A percentile compares a stretch with the other conserved stretches of the same genome.
Conservation (phyloP, 2,113 vertebrate genomes). For the Notarius quadriscutis region DNA sequence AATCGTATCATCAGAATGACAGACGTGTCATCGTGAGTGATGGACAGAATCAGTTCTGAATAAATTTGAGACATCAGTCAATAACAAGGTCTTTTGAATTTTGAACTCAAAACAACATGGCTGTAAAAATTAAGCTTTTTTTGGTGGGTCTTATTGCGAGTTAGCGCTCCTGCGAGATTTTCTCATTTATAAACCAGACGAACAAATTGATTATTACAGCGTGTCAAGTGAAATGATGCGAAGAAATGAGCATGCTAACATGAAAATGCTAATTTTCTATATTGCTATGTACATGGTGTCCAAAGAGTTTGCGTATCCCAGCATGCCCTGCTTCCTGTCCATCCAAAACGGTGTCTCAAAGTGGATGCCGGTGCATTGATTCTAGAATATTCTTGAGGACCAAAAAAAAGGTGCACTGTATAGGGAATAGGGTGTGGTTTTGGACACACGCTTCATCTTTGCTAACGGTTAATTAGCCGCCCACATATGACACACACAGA, state of each 20-base stretch:
- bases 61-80: neutral
- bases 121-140: neutral
- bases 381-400: neutral
- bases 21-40: neutral
- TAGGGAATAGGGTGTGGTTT: neutral
- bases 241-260: neutral
- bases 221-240: neutral
- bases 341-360: neutral
- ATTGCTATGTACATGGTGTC: neutral
- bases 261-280: neutral
- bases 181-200: neutral
- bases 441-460: neutral
- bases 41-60: neutral
- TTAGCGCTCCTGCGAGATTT: neutral
- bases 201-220: neutral
- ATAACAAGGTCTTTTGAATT: neutral
- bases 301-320: neutral
- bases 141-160: neutral
- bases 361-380: neutral
- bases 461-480: neutral
- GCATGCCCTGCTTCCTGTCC: neutral
- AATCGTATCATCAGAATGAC: constrained; percentile 1
- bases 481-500: neutral
- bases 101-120: neutral
- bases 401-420: neutral